Evolutionary conservation across 1,140 invertebrate species (phyloP).

Genomic region (Cherax destructor): DNA sequence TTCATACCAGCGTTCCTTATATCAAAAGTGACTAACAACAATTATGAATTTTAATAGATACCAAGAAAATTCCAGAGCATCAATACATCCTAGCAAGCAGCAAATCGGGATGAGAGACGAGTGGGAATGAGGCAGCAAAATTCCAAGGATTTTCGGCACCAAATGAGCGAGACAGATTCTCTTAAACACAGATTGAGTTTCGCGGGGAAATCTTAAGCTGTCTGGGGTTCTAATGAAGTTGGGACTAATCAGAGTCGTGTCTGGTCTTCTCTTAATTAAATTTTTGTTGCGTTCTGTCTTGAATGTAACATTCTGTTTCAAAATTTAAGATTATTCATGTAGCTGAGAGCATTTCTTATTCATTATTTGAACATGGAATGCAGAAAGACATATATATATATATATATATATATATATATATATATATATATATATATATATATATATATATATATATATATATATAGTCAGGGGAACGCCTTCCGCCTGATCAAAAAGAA

Average conservation of each 20-base stretch:
- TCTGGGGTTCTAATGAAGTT: neutral
- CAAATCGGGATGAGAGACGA: neutral
- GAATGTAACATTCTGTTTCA: too few relatives aligned
- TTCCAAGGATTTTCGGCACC: neutral
- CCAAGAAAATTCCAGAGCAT: too few relatives aligned
- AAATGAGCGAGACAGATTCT: neutral
- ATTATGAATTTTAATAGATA: too few relatives aligned
- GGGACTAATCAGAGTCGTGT: neutral
- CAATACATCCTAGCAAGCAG: neutral
- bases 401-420: neutral
- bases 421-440: too few relatives aligned
- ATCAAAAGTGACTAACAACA: too few relatives aligned
- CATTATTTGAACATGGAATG: neutral
- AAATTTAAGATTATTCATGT: too few relatives aligned
- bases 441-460: too few relatives aligned
- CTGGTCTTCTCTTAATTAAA: neutral
- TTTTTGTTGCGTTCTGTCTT: neutral
- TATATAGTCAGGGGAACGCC: too few relatives aligned
- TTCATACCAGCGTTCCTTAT: too few relatives aligned
- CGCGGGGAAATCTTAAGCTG: neutral
- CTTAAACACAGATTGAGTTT: conserved; percentile 1
- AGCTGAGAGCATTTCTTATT: too few relatives aligned
- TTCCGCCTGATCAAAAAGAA: too few relatives aligned
- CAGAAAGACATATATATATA: neutral
- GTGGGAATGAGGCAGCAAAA: neutral